These are phyloP conservation scores for Parasteatoda tepidariorum DNA, from an alignment of 1,140 invertebrate genomes.

Conservation along the genomic window DNA sequence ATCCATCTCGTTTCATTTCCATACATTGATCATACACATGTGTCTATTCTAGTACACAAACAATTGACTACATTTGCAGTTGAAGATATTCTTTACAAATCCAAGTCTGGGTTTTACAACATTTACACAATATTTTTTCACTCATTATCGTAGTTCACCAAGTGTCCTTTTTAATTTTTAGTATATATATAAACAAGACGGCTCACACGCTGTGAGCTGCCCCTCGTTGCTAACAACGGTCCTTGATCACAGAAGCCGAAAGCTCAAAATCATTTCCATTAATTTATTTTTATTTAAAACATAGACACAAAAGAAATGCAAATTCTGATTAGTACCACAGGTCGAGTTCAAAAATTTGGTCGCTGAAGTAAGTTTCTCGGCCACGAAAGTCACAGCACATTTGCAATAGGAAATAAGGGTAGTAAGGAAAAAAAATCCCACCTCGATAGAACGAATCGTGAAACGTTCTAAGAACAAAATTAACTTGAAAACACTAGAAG, in stretches of 20 bases:
- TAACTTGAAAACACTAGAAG: too few relatives aligned
- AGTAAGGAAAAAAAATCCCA: too few relatives aligned
- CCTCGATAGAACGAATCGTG: too few relatives aligned
- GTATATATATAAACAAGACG: not conserved
- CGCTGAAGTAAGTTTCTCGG: too few relatives aligned
- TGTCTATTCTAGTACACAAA: not conserved
- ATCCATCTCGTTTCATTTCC: slow-evolving; percentile 1
- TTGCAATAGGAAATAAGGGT: too few relatives aligned
- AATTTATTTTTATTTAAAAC: not conserved
- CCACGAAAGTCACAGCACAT: too few relatives aligned
- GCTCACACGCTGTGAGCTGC: not conserved
- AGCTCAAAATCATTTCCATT: slow-evolving; percentile 7
- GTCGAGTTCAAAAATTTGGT: too few relatives aligned
- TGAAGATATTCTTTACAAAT: not conserved
- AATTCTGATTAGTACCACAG: not conserved
- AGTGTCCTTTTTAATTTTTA: too few relatives aligned
- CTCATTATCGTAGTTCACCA: not conserved
- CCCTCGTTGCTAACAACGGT: not conserved
- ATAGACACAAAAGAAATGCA: not conserved
- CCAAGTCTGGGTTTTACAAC: not conserved
- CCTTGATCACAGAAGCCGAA: slow-evolving; percentile 37
- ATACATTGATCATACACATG: not conserved
- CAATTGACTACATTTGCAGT: slow-evolving; percentile 6
- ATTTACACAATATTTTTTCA: not conserved
- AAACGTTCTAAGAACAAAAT: too few relatives aligned